Base-by-base conservation (phyloP, 2,113 vertebrate species). In the human region DNA sequence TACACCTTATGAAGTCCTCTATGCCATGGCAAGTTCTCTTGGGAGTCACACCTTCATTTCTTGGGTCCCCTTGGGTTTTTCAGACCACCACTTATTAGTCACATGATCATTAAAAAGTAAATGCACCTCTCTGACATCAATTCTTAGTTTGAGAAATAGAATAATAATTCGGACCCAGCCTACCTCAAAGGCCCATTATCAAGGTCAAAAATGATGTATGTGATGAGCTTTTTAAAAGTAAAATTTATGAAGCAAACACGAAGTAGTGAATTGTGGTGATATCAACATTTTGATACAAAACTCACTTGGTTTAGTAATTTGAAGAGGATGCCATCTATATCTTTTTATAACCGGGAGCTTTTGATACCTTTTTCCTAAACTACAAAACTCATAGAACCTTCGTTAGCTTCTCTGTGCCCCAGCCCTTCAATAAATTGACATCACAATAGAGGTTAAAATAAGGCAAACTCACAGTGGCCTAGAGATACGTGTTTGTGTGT, bases 401-500 rank as follows among this genome's bases (percentile, higher is more conserved):
- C 11, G 5, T 12, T 50, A 59, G n/a, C 3, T 12, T 17, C 8
- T 30, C 20, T 43, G 48, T 13, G 57, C 9, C 2, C 5, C 0
- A 55, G 43, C 6, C 72, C 80, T 12, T 89, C n/a, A 52, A 23
- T 48, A 45, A 90, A 32, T 86, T 93, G 87, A 79, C 48, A 22
- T 94, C 76, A 72, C 30, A 91, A 75, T 22, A 94, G 27, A 48
- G 80, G 75, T 5, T 23, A 72, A 97, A 81, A 80, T 89, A 59
- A 35, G 73, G 17, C 72, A 55, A 98, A 95, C 84, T 23, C 22
- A 90, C 23, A 73, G 12, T 90, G 90, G 32, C 10, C 50, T 90
- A 35, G 61, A 94, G 94, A 86, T 96, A 91, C 80, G 92, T 98
- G 95, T 97, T 89, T 94, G 92, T 97, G 96, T 75, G 27, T 85